Percentiles rank a stretch among this genome's conserved stretches.
These are phyloP conservation scores for Pluvialis apricaria DNA, from an alignment of 2,113 vertebrate species.

Conservation along the genomic window DNA sequence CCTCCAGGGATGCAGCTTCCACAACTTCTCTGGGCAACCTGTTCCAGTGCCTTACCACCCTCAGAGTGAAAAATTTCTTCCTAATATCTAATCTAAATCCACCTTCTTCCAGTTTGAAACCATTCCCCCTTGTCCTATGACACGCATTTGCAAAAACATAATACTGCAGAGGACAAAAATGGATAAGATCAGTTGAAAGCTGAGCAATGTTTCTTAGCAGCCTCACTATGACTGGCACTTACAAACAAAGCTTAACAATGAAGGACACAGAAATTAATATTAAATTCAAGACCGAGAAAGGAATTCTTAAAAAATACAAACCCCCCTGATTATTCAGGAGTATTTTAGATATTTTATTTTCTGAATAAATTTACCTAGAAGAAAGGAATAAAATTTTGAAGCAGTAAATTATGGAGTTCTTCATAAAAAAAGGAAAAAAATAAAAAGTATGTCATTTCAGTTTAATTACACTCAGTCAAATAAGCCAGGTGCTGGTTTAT, in stretches of 20 bases:
- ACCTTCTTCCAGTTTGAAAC: no score
- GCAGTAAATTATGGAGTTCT: background rate
- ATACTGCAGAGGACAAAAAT: background rate
- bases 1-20: no score
- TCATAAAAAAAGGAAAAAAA: background rate
- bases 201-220: background rate
- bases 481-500: background rate
- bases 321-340: accelerated
- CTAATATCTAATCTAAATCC: no score
- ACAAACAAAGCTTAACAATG: background rate
- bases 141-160: background rate
- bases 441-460: background rate
- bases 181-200: background rate
- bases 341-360: background rate
- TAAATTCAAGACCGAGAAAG: background rate
- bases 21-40: no score
- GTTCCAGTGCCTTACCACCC: no score
- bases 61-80: no score
- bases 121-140: background rate
- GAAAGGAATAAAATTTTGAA: background rate
- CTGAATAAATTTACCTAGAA: background rate
- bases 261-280: background rate
- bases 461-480: background rate
- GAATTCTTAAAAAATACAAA: background rate
- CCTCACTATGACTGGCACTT: background rate